Evolutionary conservation across 2,113 vertebrate species (phyloP), one percentile per base, ranked within the genome.

Genomic region (Mustelus asterias): DNA sequence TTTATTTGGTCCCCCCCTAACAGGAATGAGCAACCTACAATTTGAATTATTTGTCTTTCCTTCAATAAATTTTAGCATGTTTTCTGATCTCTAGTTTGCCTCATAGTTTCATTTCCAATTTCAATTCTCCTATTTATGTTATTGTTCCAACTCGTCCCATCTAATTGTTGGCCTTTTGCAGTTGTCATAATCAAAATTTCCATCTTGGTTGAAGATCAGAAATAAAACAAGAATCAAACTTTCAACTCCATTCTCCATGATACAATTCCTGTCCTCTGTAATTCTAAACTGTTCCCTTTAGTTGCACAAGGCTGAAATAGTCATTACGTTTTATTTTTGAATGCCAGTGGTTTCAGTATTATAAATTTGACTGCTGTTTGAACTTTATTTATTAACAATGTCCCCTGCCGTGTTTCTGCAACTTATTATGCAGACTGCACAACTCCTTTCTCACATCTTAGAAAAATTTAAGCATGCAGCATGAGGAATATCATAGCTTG

Each of bases 381-480:
- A 67, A 95, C 69, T 76, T 44, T 95, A 95, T 95, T 95, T 72
- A 72, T 76, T 95, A 95, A 95, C 69, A 72, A 54, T 76, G 41
- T 95, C 26, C 67, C 94, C 94, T 37, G 13, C 44, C 8, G 67
- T 72, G 26, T 72, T 95, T 72, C 67, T 33, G 14, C 94, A 72
- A 72, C 67, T 95, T 95, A 41, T 54, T 95, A 95, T 95, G 67
- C 94, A 72, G 94, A 14, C 22, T 54, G 69, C 94, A 33, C 33
- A 72, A 48, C 41, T 65, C 26, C 44, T 72, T 44, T 41, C 54
- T 76, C 44, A 72, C 67, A 95, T 95, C 94, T 95, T 22, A 14
- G 93, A 70, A 72, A 72, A 24, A 76, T 54, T 33, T 48, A 37
- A 72, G 24, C 67, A 72, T 44, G 29, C 22, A 16, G 13, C 37